phyloP scores from a whole-genome alignment of 2,797 vertebrate genomes.

The Enteromius fasciolatus region DNA sequence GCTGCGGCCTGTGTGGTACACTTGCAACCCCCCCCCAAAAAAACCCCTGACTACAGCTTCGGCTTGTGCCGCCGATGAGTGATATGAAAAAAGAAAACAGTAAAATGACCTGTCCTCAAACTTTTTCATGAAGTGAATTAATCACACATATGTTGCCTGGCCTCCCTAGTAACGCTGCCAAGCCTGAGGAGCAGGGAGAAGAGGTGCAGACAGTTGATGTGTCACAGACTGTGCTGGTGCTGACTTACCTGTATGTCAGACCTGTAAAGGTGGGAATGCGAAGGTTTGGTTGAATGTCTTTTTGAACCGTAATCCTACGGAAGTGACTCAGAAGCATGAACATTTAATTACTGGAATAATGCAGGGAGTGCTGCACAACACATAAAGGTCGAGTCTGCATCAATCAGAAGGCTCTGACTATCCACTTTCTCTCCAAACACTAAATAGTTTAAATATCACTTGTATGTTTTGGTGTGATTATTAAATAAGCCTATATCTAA shows the following conservation, averaged over 20 bases:
- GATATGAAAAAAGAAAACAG: background rate
- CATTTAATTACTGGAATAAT: conserved; percentile 35
- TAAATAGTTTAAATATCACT: background rate
- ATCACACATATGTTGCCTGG: conserved; percentile 22
- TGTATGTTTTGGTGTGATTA: background rate
- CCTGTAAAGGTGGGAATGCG: conserved; percentile 40
- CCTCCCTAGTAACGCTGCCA: conserved; percentile 1
- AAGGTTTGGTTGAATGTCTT: conserved; percentile 37
- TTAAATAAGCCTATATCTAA: background rate
- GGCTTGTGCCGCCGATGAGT: conserved; percentile 1
- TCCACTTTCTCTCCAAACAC: background rate
- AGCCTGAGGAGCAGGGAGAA: conserved; percentile 55
- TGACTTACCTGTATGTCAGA: conserved; percentile 53
- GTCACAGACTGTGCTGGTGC: conserved; percentile 62
- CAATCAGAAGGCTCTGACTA: background rate
- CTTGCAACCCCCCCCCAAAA: background rate
- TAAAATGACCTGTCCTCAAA: background rate
- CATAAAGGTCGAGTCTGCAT: conserved; percentile 22
- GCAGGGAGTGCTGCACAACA: conserved; percentile 29
- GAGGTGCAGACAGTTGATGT: conserved; percentile 67
- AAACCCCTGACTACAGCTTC: conserved; percentile 9
- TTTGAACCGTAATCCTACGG: conserved; percentile 25
- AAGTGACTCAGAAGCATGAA: conserved; percentile 47
- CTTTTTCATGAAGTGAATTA: conserved; percentile 10
- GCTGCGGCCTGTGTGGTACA: conserved; percentile 29